Evolutionary conservation across 64 coral and sea anemone genomes (phyloP).

Genomic region (Pachyseris speciosa): DNA sequence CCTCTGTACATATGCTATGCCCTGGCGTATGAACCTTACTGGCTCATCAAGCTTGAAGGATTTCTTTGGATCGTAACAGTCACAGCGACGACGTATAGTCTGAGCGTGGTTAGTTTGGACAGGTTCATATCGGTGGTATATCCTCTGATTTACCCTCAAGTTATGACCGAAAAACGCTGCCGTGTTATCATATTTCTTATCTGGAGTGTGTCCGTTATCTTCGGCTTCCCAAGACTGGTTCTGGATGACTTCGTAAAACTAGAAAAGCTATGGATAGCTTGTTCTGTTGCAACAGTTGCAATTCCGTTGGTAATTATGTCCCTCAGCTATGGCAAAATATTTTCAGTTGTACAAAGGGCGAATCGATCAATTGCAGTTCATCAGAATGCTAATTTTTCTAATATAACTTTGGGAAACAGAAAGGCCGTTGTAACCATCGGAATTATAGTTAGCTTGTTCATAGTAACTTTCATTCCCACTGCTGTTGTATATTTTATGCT

Average conservation of each 20-base stretch:
- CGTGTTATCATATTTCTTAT: not conserved
- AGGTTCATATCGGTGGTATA: slow-evolving; percentile 16
- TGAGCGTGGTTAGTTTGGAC: slow-evolving; percentile 38
- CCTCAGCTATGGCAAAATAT: slow-evolving; percentile 6
- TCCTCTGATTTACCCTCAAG: slow-evolving; percentile 8
- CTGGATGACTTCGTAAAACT: slow-evolving; percentile 23
- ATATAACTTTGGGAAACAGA: not conserved
- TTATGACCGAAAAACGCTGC: slow-evolving; percentile 45
- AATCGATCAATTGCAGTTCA: not conserved
- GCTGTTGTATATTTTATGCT: slow-evolving; percentile 46
- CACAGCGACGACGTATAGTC: slow-evolving; percentile 31
- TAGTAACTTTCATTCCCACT: slow-evolving; percentile 9
- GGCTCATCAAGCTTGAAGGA: slow-evolving; percentile 16
- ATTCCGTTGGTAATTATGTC: slow-evolving; percentile 4
- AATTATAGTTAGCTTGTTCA: slow-evolving; percentile 3
- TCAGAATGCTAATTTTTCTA: not conserved
- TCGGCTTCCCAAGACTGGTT: slow-evolving; percentile 25
- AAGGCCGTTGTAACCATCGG: slow-evolving; percentile 14
- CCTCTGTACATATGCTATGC: slow-evolving; percentile 9
- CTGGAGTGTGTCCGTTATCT: slow-evolving; percentile 11
- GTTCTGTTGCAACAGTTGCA: slow-evolving; percentile 24
- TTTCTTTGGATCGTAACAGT: slow-evolving; percentile 44
- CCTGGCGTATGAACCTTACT: not conserved
- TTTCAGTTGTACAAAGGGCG: not conserved
- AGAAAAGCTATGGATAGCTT: slow-evolving; percentile 28